These are phyloP conservation scores for Perizoma affinitatum DNA, from an alignment of 2,888 invertebrate species.

Conservation along the genomic window DNA sequence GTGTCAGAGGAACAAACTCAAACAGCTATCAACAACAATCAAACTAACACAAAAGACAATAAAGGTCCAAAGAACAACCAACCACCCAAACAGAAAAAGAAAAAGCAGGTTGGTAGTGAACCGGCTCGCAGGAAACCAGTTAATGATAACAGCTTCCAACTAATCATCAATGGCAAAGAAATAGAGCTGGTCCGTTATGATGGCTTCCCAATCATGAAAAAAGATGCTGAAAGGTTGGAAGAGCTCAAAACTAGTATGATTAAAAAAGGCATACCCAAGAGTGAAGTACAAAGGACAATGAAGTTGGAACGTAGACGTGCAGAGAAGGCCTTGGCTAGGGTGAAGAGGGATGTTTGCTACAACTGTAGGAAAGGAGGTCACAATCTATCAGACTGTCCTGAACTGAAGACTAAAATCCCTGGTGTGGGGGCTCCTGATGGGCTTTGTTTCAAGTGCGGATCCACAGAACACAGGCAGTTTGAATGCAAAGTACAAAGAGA, in stretches of 20 bases:
- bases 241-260: constrained; percentile 86
- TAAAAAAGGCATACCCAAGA: constrained; percentile 86
- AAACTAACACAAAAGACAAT: constrained; percentile 17
- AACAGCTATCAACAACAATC: constrained; percentile 14
- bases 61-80: constrained; percentile 11
- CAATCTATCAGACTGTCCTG: constrained; percentile 91
- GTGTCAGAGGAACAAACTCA: constrained; percentile 8
- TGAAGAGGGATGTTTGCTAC: constrained; percentile 90
- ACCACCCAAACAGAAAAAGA: constrained; percentile 44
- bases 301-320: constrained; percentile 88
- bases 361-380: constrained; percentile 92
- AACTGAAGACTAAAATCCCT: constrained; percentile 82
- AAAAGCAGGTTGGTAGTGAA: constrained; percentile 55
- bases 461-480: constrained; percentile 92
- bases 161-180: constrained; percentile 86
- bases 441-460: constrained; percentile 95
- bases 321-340: constrained; percentile 87
- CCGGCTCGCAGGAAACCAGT: constrained; percentile 74
- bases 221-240: constrained; percentile 86
- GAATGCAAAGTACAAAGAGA: constrained; percentile 88
- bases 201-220: constrained; percentile 88
- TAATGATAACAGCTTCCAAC: constrained; percentile 72
- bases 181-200: constrained; percentile 86
- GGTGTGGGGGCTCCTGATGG: constrained; percentile 82
- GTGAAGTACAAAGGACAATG: constrained; percentile 86